Conservation (phyloP, 2,888 invertebrate genomes). For the Pantelozetes paolii region DNA sequence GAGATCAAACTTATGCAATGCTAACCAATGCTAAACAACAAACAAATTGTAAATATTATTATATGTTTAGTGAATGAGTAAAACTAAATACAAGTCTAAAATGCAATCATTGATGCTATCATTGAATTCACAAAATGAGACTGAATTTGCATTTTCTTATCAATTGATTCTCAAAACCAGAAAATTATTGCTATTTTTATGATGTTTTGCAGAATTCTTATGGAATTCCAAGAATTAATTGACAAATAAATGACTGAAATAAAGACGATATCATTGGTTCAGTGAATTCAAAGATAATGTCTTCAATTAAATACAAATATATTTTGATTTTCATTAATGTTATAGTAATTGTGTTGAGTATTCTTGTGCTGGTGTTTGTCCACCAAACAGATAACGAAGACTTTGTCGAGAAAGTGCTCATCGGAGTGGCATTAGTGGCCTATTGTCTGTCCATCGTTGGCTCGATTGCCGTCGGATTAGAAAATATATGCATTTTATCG, state of each 20-base stretch:
- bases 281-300: neutral
- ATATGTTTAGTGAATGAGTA: slow-evolving; percentile 2
- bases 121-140: neutral
- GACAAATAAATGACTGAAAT: neutral
- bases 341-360: slow-evolving; percentile 17
- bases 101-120: neutral
- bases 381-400: slow-evolving; percentile 20
- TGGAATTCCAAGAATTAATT: neutral
- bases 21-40: too few relatives aligned
- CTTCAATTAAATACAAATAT: slow-evolving; percentile 25
- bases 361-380: slow-evolving; percentile 11
- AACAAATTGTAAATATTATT: slow-evolving; percentile 19
- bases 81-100: slow-evolving; percentile 13
- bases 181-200: neutral
- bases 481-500: slow-evolving; percentile 32
- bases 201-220: neutral
- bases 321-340: slow-evolving; percentile 21
- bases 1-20: slow-evolving; percentile 32
- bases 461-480: slow-evolving; percentile 37
- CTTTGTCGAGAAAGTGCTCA: slow-evolving; percentile 15
- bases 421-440: slow-evolving; percentile 23
- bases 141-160: neutral
- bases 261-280: neutral
- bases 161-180: neutral
- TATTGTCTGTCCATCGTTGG: slow-evolving; percentile 36